Base-by-base conservation (phyloP, 2,797 vertebrate species). In the Eidolon dupreanum region DNA sequence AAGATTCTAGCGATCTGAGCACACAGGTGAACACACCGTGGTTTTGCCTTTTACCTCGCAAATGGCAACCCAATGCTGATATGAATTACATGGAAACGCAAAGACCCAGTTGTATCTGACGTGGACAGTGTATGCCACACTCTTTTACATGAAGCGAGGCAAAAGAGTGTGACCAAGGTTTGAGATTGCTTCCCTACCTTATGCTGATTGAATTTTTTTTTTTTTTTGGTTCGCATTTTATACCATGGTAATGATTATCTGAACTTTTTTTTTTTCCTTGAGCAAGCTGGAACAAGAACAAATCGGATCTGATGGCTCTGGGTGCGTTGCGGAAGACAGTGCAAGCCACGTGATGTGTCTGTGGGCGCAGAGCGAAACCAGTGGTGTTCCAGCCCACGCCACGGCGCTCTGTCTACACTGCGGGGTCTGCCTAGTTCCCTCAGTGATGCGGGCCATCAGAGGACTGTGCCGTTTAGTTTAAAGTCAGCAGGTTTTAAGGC, bases 401-500 rank as follows among this genome's bases (percentile, higher is more conserved):
- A 84, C 97, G 97, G 97, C 97, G 94, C 96, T 96, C 98, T 98
- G 97, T 98, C 98, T 98, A 96, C 97, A 97, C 97, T 95, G 94
- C 66, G 73, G 97, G 97, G 98, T 98, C 97, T 97, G 98, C 98
- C 97, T 96, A 96, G 97, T 97, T 97, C 98, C 96, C 96, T 95
- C 97, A 98, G 98, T 96, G 98, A 98, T 97, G 98, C 98, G 97
- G 97, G 96, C 97, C 98, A 97, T 98, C 95, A 57, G 95, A 98
- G 98, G 98, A 99, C 99, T 99, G 98, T 99, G 98, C 98, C 97
- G 97, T 98, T 98, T 99, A 98, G 98, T 98, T 99, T 99, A 98
- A 99, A 99, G 99, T 99, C 99, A 99, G 99, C 99, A 99, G 99
- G 99, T 99, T 99, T 99, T 99, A 99, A 99, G 99, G 99, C 99